Evolutionary conservation across 2,113 vertebrate genomes (phyloP).

Genomic region (Microcebus ravelobensis): DNA sequence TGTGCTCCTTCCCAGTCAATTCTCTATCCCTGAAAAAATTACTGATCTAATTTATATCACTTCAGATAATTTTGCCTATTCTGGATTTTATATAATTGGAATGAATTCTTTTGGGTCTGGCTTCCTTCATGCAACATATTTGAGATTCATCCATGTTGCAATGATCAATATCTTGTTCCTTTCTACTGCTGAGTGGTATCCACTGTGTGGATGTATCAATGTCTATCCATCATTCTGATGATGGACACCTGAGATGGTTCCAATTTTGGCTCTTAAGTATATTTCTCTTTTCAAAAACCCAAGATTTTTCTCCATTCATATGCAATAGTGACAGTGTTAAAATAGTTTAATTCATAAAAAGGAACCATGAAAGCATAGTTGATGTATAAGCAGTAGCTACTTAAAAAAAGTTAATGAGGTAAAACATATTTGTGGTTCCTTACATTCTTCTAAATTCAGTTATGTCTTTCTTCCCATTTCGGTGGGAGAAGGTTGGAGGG

Average conservation of each 20-base stretch:
- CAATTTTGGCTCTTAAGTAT: neutral
- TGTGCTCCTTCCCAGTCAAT: neutral
- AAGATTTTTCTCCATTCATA: neutral
- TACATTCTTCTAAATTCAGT: neutral
- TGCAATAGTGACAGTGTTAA: neutral
- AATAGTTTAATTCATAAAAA: slow-evolving; percentile 38
- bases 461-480: neutral
- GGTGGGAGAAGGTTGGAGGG: neutral
- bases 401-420: neutral
- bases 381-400: neutral
- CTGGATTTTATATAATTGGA: neutral
- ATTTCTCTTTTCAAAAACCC: neutral
- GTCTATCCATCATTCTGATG: neutral
- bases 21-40: neutral
- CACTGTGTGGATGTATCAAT: neutral
- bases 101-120: neutral
- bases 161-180: neutral
- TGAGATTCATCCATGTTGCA: neutral
- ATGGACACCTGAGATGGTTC: neutral
- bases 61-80: neutral
- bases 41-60: neutral
- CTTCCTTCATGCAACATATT: neutral
- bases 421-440: neutral
- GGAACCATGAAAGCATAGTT: neutral
- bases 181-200: neutral